Percentiles rank a stretch among this genome's conserved stretches.
Conservation (phyloP, 2,888 invertebrate species). For the Ellobium chinense region DNA sequence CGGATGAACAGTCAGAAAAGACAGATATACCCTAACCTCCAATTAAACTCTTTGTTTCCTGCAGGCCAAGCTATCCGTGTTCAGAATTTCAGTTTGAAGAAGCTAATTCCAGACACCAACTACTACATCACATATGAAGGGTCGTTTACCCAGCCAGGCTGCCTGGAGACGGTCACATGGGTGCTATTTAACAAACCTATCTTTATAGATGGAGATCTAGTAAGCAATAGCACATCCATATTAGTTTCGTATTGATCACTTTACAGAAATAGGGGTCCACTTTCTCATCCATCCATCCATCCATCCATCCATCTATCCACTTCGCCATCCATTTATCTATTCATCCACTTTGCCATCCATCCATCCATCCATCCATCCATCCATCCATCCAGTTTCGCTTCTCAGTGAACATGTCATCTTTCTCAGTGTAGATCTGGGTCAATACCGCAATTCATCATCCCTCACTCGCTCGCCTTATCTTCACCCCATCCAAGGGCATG, state of each 20-base stretch:
- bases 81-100: conserved; percentile 53
- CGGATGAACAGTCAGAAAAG: neutral
- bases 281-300: neutral
- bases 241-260: neutral
- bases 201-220: conserved; percentile 84
- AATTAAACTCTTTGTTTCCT: neutral
- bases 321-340: neutral
- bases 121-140: conserved; percentile 98
- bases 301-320: neutral
- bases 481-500: neutral
- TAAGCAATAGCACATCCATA: too few species aligned
- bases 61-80: conserved; percentile 55
- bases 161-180: conserved; percentile 99
- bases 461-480: neutral
- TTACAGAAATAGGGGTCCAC: neutral
- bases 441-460: too few species aligned
- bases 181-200: conserved; percentile 98
- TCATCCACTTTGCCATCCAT: neutral
- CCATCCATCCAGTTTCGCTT: too few species aligned
- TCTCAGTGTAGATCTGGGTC: too few species aligned
- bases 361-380: too few species aligned
- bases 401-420: too few species aligned
- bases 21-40: neutral
- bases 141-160: conserved; percentile 96
- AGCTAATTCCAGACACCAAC: conserved; percentile 87